Conservation (phyloP, 2,113 vertebrate genomes). For the Paedocypris sp. region DNA sequence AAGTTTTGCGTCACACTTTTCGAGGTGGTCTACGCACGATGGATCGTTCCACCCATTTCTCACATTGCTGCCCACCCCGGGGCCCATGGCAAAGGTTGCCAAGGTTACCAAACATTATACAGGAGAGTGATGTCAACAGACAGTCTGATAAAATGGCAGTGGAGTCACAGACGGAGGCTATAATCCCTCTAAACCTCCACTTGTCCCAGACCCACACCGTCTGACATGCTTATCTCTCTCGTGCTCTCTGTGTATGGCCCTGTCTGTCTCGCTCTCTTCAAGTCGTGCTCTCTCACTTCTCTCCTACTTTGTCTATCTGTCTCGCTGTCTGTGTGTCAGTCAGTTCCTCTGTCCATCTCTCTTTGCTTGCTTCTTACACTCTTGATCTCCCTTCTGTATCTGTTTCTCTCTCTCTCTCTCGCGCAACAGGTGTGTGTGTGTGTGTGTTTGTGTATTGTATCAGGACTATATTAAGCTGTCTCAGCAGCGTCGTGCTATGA, state of each 20-base stretch:
- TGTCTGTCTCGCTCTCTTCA: constrained; percentile 17
- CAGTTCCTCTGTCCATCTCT: constrained; percentile 23
- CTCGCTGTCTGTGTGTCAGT: constrained; percentile 7
- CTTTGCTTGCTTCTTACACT: too few relatives aligned
- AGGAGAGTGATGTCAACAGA: constrained; percentile 6
- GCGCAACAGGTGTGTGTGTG: constrained; percentile 23
- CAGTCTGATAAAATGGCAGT: background rate
- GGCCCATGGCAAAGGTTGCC: constrained; percentile 20
- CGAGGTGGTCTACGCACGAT: background rate
- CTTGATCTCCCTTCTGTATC: constrained; percentile 53
- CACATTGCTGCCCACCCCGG: constrained; percentile 9
- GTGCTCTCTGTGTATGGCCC: constrained; percentile 9
- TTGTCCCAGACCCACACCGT: background rate
- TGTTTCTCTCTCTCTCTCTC: constrained; percentile 20
- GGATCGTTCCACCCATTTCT: background rate
- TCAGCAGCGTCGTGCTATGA: constrained; percentile 24
- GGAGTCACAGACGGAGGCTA: constrained; percentile 1
- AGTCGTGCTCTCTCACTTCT: constrained; percentile 36
- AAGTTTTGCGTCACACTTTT: background rate
- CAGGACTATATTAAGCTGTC: constrained; percentile 24
- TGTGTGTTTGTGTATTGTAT: constrained; percentile 32
- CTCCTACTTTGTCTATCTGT: constrained; percentile 50
- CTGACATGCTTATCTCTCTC: background rate
- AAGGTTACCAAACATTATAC: constrained; percentile 16
- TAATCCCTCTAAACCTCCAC: constrained; percentile 2